phyloP scores from a whole-genome alignment of 2,888 invertebrate genomes.

The Abrostola triplasia region DNA sequence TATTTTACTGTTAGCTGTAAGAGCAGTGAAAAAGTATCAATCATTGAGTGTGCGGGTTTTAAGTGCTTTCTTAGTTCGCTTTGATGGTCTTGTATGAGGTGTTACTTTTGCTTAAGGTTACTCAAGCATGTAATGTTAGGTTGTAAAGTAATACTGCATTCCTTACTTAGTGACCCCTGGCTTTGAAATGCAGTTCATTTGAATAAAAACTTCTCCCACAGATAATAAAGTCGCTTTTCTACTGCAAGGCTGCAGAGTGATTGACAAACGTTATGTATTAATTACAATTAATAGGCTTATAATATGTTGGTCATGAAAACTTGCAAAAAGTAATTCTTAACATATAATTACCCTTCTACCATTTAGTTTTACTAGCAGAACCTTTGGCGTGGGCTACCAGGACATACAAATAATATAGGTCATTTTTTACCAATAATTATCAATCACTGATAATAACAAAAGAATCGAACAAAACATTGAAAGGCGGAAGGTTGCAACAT shows the following conservation, averaged over 20 bases:
- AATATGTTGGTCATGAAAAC: too few relatives aligned
- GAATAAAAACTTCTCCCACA: not conserved
- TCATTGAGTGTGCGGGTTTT: slow-evolving; percentile 9
- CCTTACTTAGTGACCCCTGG: not conserved
- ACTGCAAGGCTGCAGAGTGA: too few relatives aligned
- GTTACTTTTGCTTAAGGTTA: slow-evolving; percentile 28
- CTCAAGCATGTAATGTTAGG: slow-evolving; percentile 2
- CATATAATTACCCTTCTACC: too few relatives aligned
- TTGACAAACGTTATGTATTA: too few relatives aligned
- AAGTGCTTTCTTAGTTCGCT: slow-evolving; percentile 7
- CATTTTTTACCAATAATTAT: slow-evolving; percentile 11
- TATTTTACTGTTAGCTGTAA: slow-evolving; percentile 40
- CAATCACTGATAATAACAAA: slow-evolving; percentile 39
- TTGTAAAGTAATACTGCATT: not conserved
- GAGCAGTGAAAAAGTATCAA: slow-evolving; percentile 33
- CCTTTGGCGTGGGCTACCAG: too few relatives aligned
- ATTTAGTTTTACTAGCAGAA: too few relatives aligned
- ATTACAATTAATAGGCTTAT: too few relatives aligned
- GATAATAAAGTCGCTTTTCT: too few relatives aligned
- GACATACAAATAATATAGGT: too few relatives aligned
- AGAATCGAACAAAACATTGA: slow-evolving; percentile 25
- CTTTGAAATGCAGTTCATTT: not conserved
- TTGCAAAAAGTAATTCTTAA: too few relatives aligned
- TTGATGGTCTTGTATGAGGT: slow-evolving; percentile 15
- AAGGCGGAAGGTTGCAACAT: slow-evolving; percentile 41